phyloP scores from a whole-genome alignment of 2,113 vertebrate genomes.

The Ascaphus truei region DNA sequence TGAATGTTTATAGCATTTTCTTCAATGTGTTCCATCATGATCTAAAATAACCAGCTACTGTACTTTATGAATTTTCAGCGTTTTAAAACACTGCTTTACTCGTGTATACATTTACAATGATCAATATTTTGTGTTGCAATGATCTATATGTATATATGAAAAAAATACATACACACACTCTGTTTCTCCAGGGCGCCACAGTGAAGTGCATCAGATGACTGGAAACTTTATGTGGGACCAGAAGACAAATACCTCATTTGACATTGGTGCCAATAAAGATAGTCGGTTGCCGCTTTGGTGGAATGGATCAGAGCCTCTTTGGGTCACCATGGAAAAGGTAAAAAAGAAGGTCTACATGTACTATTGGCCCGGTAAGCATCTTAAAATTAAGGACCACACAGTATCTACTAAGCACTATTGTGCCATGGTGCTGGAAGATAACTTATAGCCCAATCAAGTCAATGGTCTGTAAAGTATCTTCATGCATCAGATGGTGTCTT shows the following conservation, averaged over 20 bases:
- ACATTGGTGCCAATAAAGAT: constrained; percentile 82
- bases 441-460: no score
- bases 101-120: no score
- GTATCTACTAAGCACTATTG: background rate
- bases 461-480: no score
- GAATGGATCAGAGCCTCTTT: constrained; percentile 89
- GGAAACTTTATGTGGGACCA: constrained; percentile 97
- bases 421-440: no score
- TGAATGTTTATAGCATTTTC: no score
- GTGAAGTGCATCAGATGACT: constrained; percentile 86
- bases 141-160: background rate
- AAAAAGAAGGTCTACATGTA: constrained; percentile 85
- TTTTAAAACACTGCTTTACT: no score
- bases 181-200: constrained; percentile 73
- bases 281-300: constrained; percentile 88
- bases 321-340: constrained; percentile 86
- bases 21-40: no score
- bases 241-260: constrained; percentile 70
- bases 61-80: no score
- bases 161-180: background rate
- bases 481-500: no score
- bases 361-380: constrained; percentile 88
- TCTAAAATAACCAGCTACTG: no score
- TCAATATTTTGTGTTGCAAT: background rate
- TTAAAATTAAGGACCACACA: no score